Evolutionary conservation across 2,888 invertebrate species (phyloP).

Genomic region (Ochropleura leucogaster): DNA sequence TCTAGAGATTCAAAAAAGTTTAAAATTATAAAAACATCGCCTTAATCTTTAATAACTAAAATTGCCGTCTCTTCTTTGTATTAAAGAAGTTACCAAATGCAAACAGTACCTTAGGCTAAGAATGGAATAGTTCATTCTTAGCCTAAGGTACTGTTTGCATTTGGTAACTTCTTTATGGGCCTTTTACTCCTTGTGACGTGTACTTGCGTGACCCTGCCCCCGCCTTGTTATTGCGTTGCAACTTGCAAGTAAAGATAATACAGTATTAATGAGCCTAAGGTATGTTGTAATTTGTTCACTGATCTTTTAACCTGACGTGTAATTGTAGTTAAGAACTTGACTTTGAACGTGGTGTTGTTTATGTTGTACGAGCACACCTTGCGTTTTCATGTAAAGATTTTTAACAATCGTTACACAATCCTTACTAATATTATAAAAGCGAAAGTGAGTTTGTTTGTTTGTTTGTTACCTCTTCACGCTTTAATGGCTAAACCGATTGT

Average conservation of each 20-base stretch:
- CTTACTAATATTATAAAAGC: too few species aligned
- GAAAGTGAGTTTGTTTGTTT: too few species aligned
- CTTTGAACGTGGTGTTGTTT: slow-evolving; percentile 29
- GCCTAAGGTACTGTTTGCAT: too few species aligned
- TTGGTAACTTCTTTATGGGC: background rate
- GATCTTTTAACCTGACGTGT: slow-evolving; percentile 56
- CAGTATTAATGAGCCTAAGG: slow-evolving; percentile 31
- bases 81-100: too few species aligned
- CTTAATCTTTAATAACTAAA: background rate
- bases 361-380: background rate
- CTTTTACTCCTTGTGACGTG: slow-evolving; percentile 5
- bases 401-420: background rate
- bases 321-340: slow-evolving; percentile 36
- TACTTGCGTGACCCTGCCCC: slow-evolving; percentile 41
- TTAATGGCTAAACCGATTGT: too few species aligned
- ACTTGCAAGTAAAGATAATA: slow-evolving; percentile 16
- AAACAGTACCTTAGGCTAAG: background rate
- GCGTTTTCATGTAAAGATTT: background rate
- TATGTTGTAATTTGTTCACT: slow-evolving; percentile 43
- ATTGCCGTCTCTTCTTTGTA: background rate
- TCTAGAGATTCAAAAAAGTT: too few species aligned
- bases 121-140: too few species aligned
- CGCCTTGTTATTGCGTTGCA: slow-evolving; percentile 23
- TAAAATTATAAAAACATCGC: too few species aligned
- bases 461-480: too few species aligned